Evolutionary conservation across 2,113 vertebrate genomes (phyloP).

Genomic region (Prunella fulvescens): DNA sequence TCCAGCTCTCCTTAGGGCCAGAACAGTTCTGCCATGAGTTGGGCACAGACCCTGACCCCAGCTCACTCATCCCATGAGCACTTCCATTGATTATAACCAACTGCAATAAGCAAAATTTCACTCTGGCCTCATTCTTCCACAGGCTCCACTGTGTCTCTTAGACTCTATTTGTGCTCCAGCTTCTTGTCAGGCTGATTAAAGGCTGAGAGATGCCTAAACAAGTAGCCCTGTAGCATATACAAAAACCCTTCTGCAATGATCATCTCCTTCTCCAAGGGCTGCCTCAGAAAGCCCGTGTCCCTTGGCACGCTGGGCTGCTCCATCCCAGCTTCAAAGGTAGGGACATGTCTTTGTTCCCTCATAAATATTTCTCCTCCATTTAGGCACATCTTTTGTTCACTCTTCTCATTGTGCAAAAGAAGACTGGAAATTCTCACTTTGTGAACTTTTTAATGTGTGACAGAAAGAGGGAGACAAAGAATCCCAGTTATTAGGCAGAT

Average conservation of each 20-base stretch:
- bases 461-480: slow-evolving; percentile 2
- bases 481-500: not conserved
- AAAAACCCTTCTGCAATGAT: not conserved
- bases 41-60: not conserved
- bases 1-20: not conserved
- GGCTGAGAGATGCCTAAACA: not conserved
- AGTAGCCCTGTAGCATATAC: not conserved
- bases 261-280: not conserved
- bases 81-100: rapidly evolving
- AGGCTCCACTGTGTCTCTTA: not conserved
- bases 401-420: not conserved
- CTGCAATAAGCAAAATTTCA: not conserved
- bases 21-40: not conserved
- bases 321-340: not conserved
- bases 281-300: not conserved
- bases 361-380: not conserved
- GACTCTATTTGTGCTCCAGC: not conserved
- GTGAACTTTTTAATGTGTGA: not conserved
- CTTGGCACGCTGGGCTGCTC: not conserved
- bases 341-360: not conserved
- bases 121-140: not conserved
- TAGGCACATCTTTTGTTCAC: not conserved
- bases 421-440: not conserved
- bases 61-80: not conserved
- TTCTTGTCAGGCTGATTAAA: not conserved